Base-by-base conservation (phyloP, 2,888 invertebrate genomes). In the Clepsis dumicolana region DNA sequence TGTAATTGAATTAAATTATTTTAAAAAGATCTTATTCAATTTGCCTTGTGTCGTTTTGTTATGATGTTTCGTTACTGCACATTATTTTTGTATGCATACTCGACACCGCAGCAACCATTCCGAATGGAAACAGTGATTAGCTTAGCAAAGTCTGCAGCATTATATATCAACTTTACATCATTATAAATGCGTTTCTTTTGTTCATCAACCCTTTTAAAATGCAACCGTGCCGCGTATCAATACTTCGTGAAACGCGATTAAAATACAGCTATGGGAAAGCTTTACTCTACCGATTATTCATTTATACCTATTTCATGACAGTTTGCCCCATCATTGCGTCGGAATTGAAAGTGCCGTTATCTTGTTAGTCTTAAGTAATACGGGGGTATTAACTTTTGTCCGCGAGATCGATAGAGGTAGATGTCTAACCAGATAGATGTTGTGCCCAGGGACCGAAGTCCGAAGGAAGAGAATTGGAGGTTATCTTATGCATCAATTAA, bases 101-200 rank as follows among this genome's bases (percentile, higher is more conserved):
- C 61, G 35, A 62, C 61, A 62, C 52, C 50, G 52, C 61, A 32
- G 50, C 61, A 16, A 50, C 63, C 27, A 63, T 63, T 53, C 2
- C 35, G 38, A 63, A 53, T 63, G 53, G 63, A 63, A 63, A 38
- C 63, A 63, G 63, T 63, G 63, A 63, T 53, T 63, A 63, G 63
- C 63, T 63, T 63, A 63, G 63, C 62, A 62, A 62, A 62, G 32
- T 53, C 27, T 48, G 60, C 27, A 38, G 35, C 53, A 63, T 38
- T 38, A 63, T 53, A 41, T 35, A 21, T n/a, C n/a, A 16, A 12
- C 48, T 52, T 52, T 48, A 63, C 53, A 38, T 35, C n/a, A 52
- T 59, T 59, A 41, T 12, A 25, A 25, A 12, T 16, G 25, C 57
- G 21, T 18, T 10, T 16, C 16, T 14, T 59, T 41, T 41, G 41